Base-by-base conservation (phyloP, 1,140 invertebrate species). In the Apis dorsata region DNA sequence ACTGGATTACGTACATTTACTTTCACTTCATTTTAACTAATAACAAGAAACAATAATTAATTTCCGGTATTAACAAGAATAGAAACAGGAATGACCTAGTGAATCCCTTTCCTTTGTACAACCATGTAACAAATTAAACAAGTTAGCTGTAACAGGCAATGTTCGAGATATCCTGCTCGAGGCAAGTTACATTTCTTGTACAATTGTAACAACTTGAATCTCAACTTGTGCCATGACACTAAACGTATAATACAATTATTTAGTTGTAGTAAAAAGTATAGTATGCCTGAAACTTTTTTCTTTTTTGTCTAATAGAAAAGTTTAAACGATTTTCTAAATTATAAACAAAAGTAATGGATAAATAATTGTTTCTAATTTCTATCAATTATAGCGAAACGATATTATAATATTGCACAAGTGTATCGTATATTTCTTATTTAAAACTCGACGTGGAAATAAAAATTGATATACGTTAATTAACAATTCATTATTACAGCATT, bases 181-280 rank as follows among this genome's bases (percentile, higher is more conserved):
- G 69, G 49, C 49, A 28, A 71, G 49, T 71, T 55, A 24, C 49
- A 55, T 71, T 71, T 71, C n/a, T 49, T 70, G 9, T 49, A 34
- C 2, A 70, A 53, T 53, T 51, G n/a, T 21, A n/a, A 70, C n/a
- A 13, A 53, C 15, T 49, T 1, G 49, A 71, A 51, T 12, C 24
- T 71, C 69, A 28, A 71, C 49, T 55, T 55, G 49, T 10, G 9
- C 69, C 24, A 71, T 55, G 24, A 71, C 10, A 12, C 69, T 28
- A 55, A 53, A 24, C 24, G n/a, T 28, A 53, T 24, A 28, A 53
- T 28, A 17, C 24, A 13, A 70, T n/a, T 70, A n/a, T 71, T 53
- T 19, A 55, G 49, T 71, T 71, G 55, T 55, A 11, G 69, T 71
- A 69, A 69, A 49, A 70, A 34, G 2, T 34, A 34, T 17, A 24